Evolutionary conservation across 37 sponge, comb jelly and placozoan species (phyloP).

Genomic region (Axinella damicornis): DNA sequence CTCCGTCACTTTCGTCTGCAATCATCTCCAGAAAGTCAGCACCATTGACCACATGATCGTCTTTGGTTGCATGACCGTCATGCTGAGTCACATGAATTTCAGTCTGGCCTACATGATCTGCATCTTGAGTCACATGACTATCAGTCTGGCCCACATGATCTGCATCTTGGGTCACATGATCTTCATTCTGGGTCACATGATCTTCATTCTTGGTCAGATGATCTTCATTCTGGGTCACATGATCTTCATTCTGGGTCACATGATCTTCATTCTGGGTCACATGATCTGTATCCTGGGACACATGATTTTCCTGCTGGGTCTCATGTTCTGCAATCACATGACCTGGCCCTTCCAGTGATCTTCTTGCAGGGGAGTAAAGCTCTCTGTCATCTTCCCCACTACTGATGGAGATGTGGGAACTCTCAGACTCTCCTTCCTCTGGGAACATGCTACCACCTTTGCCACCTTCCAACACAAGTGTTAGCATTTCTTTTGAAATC

Average conservation of each 20-base stretch:
- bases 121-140: neutral
- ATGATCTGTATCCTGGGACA: slow-evolving; percentile 12
- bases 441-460: neutral
- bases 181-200: neutral
- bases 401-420: slow-evolving; percentile 4
- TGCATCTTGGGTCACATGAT: no score
- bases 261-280: slow-evolving; percentile 17
- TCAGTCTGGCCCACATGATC: slow-evolving; percentile 24
- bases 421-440: neutral
- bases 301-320: neutral
- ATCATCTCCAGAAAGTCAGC: no score
- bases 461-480: neutral
- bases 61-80: no score
- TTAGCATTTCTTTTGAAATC: slow-evolving; percentile 8
- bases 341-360: slow-evolving; percentile 1
- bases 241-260: slow-evolving; percentile 11
- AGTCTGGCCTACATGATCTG: neutral
- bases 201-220: neutral
- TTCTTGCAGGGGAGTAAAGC: slow-evolving; percentile 8
- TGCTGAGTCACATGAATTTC: neutral
- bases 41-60: no score
- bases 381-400: slow-evolving; percentile 7
- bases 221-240: slow-evolving; percentile 1
- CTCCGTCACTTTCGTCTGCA: neutral
- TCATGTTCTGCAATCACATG: slow-evolving; percentile 2